Evolutionary conservation across 2,113 vertebrate genomes (phyloP).

Genomic region (Gnathonemus echidnorhynchus): DNA sequence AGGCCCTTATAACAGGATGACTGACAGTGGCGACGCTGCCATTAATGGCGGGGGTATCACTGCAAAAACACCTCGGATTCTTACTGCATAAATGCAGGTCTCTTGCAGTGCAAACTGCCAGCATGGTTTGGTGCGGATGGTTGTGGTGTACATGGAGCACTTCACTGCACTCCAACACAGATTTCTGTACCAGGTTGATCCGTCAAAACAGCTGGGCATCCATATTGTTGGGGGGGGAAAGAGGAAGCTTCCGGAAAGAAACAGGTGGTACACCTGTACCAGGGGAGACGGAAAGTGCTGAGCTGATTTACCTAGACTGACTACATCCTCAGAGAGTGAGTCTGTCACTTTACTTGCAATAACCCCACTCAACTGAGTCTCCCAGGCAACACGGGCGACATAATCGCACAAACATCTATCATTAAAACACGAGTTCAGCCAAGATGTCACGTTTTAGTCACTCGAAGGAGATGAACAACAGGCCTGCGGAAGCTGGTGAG

Average conservation of each 20-base stretch:
- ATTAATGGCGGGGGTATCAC: constrained; percentile 13
- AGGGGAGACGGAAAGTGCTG: no score
- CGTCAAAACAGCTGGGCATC: neutral
- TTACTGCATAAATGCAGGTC: constrained; percentile 19
- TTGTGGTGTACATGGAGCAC: constrained; percentile 13
- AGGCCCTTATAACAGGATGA: neutral
- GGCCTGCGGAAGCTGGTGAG: neutral
- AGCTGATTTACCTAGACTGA: neutral
- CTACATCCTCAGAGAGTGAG: neutral
- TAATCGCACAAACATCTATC: neutral
- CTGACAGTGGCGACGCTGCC: constrained; percentile 9
- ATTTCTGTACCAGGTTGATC: neutral
- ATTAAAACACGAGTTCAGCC: neutral
- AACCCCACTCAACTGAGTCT: neutral
- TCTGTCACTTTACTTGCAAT: neutral
- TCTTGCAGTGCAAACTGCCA: constrained; percentile 13
- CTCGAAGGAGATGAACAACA: neutral
- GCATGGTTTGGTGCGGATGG: constrained; percentile 4
- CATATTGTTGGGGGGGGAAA: neutral
- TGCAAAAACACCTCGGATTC: constrained; percentile 14
- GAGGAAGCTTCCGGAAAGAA: neutral
- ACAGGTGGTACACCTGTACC: neutral
- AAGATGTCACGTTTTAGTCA: neutral
- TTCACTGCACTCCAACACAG: constrained; percentile 9
- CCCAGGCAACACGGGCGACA: neutral